Conservation (phyloP, 2,888 invertebrate genomes). For the Adelphocoris suturalis region DNA sequence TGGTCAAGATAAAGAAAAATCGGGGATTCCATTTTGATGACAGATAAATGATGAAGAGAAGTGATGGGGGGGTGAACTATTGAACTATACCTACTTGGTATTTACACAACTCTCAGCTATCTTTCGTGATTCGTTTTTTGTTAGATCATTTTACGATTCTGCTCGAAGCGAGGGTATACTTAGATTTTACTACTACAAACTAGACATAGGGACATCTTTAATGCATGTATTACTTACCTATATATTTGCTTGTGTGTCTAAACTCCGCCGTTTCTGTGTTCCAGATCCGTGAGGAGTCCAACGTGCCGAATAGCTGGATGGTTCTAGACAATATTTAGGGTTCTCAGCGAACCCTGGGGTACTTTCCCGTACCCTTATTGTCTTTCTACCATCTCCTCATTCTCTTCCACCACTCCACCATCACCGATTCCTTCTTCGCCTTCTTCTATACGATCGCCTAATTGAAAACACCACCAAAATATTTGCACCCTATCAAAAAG, state of each 20-base stretch:
- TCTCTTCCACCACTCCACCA: background rate
- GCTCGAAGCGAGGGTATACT: too few species aligned
- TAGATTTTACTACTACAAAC: too few species aligned
- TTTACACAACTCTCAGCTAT: too few species aligned
- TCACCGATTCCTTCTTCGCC: slow-evolving; percentile 2
- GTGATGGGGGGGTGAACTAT: too few species aligned
- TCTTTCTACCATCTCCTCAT: background rate
- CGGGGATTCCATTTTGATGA: too few species aligned
- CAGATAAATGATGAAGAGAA: too few species aligned
- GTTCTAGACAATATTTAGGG: slow-evolving; percentile 66
- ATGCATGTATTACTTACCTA: too few species aligned
- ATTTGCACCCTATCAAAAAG: slow-evolving; percentile 47
- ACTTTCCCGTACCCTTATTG: slow-evolving; percentile 57
- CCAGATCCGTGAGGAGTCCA: slow-evolving; percentile 72
- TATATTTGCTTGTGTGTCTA: background rate
- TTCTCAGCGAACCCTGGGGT: slow-evolving; percentile 61
- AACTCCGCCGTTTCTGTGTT: slow-evolving; percentile 44
- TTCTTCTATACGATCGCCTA: background rate
- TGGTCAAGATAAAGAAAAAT: too few species aligned
- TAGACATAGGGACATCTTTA: too few species aligned
- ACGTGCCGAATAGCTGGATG: slow-evolving; percentile 71
- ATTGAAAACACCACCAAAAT: slow-evolving; percentile 53
- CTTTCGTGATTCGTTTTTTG: too few species aligned
- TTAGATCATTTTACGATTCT: too few species aligned
- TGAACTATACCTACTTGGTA: too few species aligned